These are phyloP conservation scores for Lasioglossum baleicum DNA, from an alignment of 1,140 invertebrate species.

Conservation along the genomic window DNA sequence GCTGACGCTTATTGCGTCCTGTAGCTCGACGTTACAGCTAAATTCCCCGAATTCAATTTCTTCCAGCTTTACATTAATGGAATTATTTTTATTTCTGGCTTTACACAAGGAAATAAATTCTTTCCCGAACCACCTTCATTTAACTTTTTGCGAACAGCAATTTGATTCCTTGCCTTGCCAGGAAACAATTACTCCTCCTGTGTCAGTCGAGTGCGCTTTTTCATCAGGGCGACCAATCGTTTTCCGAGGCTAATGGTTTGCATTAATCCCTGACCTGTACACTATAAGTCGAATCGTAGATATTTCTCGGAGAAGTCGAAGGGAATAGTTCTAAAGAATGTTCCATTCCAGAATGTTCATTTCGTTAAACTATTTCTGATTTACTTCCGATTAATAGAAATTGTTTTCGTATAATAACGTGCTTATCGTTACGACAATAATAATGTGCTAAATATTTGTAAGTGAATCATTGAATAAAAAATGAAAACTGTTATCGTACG, in stretches of 20 bases:
- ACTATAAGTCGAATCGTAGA: constrained; percentile 46
- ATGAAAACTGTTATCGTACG: no score
- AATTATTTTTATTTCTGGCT: no score
- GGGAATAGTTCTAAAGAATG: neutral
- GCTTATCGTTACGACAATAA: no score
- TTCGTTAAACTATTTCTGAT: neutral
- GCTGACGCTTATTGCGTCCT: no score
- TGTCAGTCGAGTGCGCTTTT: constrained; percentile 50
- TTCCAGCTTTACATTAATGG: no score
- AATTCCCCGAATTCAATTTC: no score
- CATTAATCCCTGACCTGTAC: constrained; percentile 60
- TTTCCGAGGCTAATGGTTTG: constrained; percentile 67
- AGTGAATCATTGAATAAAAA: no score
- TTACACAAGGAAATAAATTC: no score
- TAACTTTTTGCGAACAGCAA: constrained; percentile 18
- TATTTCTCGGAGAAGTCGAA: constrained; percentile 1
- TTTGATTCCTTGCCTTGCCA: neutral
- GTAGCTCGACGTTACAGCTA: no score
- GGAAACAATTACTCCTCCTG: neutral
- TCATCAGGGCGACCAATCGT: constrained; percentile 57
- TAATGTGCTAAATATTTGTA: no score
- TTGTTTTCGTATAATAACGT: no score
- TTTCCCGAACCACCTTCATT: neutral
- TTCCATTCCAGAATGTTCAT: neutral
- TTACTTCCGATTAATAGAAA: neutral